These are phyloP conservation scores for Antrozous pallidus DNA, from an alignment of 2,797 vertebrate species.

Conservation along the genomic window DNA sequence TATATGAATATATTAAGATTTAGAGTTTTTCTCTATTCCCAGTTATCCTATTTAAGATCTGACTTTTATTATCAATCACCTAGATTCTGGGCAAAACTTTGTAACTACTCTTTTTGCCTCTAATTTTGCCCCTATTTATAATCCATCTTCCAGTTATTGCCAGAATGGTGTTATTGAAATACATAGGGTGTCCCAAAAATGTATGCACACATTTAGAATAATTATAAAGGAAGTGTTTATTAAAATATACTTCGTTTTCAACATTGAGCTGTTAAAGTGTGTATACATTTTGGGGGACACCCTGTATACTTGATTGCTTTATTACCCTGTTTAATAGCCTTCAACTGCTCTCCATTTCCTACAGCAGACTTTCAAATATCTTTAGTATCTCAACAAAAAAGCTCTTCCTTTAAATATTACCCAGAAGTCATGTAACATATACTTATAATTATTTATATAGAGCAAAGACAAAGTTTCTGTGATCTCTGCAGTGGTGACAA, in stretches of 20 bases:
- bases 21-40: not conserved
- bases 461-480: not conserved
- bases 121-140: not conserved
- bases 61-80: not conserved
- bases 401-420: not conserved
- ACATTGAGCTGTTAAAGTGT: too few species aligned
- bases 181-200: not conserved
- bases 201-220: too few species aligned
- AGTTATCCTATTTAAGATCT: not conserved
- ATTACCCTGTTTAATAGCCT: not conserved
- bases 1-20: not conserved
- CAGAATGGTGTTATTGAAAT: not conserved
- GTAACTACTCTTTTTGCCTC: not conserved
- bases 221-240: too few species aligned
- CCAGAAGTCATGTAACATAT: not conserved
- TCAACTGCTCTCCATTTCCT: not conserved
- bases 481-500: not conserved
- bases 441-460: not conserved
- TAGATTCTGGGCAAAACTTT: not conserved
- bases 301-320: not conserved
- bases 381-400: not conserved
- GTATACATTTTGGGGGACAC: too few species aligned
- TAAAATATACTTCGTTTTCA: too few species aligned
- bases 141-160: not conserved
- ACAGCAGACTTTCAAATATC: slow-evolving; percentile 7